Evolutionary conservation across 2,888 invertebrate species (phyloP).

Genomic region (Nasonovia ribisnigri): DNA sequence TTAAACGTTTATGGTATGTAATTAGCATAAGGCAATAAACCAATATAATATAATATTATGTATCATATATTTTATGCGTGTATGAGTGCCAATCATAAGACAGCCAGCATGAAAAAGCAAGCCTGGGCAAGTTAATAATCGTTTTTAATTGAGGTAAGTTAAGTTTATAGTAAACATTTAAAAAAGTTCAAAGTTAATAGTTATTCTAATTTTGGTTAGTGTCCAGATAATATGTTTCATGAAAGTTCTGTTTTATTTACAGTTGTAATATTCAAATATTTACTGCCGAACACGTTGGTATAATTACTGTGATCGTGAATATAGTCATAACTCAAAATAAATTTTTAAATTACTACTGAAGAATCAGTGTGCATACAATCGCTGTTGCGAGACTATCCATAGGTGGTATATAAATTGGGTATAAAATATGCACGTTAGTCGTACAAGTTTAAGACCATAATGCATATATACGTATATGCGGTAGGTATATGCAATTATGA

Average conservation of each 20-base stretch:
- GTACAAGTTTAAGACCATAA: neutral
- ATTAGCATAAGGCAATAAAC: constrained; percentile 21
- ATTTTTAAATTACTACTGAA: neutral
- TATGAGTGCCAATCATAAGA: neutral
- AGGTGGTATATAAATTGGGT: neutral
- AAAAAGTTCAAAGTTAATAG: too few species aligned
- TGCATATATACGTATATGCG: too few species aligned
- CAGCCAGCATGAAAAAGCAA: neutral
- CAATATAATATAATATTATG: neutral
- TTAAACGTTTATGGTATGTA: constrained; percentile 9
- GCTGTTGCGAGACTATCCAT: neutral
- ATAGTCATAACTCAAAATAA: too few species aligned
- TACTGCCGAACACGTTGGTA: neutral
- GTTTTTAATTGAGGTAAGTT: too few species aligned
- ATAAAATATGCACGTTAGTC: neutral
- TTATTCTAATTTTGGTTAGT: too few species aligned
- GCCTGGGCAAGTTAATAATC: too few species aligned
- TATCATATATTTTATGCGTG: neutral
- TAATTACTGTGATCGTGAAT: neutral
- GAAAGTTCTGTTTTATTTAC: neutral
- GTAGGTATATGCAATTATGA: too few species aligned
- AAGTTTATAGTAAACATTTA: too few species aligned
- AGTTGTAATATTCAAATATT: neutral
- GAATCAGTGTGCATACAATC: neutral
- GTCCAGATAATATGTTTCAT: neutral